Conservation (phyloP, 2,113 vertebrate genomes). For the Saccopteryx bilineata region DNA sequence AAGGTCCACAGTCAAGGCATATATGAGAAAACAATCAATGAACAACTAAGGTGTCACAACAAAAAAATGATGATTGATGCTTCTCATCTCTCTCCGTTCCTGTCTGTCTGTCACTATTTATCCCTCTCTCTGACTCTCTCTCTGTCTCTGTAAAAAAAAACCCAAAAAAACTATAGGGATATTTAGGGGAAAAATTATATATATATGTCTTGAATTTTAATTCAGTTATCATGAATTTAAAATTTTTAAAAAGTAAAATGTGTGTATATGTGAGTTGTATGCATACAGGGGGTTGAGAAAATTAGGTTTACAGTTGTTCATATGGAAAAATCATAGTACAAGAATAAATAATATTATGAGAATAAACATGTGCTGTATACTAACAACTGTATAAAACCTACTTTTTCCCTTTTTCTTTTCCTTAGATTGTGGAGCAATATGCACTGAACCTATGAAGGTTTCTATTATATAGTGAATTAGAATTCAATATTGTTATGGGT, state of each 20-base stretch:
- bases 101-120: no score
- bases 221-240: slow-evolving; percentile 19
- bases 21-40: no score
- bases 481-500: not conserved
- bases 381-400: not conserved
- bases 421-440: not conserved
- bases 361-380: not conserved
- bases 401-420: not conserved
- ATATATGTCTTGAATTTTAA: not conserved
- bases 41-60: no score
- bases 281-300: not conserved
- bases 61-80: no score
- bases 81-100: no score
- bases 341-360: not conserved
- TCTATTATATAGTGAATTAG: not conserved
- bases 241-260: not conserved
- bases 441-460: not conserved
- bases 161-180: not conserved
- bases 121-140: no score
- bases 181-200: not conserved
- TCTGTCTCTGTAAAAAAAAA: no score
- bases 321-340: not conserved
- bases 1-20: no score
- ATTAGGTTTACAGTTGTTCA: not conserved
- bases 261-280: not conserved